Conservation (phyloP, 2,113 vertebrate genomes). For the Scortum barcoo region DNA sequence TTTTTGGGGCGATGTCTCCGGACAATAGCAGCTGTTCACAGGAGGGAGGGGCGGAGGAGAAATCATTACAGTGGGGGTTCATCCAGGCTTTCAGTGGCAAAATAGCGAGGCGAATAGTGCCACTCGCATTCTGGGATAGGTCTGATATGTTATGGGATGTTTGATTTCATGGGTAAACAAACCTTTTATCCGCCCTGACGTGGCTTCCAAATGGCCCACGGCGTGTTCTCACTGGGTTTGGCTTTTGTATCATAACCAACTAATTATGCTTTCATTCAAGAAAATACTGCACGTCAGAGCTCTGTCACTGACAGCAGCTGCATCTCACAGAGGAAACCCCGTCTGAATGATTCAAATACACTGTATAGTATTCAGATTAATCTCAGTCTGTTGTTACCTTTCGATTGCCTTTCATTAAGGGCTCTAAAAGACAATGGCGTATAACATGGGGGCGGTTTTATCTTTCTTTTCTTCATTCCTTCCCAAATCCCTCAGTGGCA, state of each 20-base stretch:
- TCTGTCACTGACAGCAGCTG: slow-evolving; percentile 58
- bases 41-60: slow-evolving; percentile 65
- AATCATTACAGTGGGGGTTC: slow-evolving; percentile 77
- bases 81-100: slow-evolving; percentile 68
- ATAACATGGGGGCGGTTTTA: slow-evolving; percentile 27
- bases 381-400: slow-evolving; percentile 50
- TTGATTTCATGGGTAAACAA: slow-evolving; percentile 48
- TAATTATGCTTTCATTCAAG: slow-evolving; percentile 57
- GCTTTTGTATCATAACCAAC: slow-evolving; percentile 36
- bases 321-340: slow-evolving; percentile 44
- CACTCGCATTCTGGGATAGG: slow-evolving; percentile 39
- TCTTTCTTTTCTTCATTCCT: slow-evolving; percentile 71
- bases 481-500: slow-evolving; percentile 65
- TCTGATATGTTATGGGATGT: slow-evolving; percentile 21
- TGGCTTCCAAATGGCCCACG: slow-evolving; percentile 20
- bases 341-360: not conserved
- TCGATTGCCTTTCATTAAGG: slow-evolving; percentile 55
- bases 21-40: slow-evolving; percentile 84
- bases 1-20: slow-evolving; percentile 74
- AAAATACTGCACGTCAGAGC: slow-evolving; percentile 33
- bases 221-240: slow-evolving; percentile 49
- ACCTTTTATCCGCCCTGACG: slow-evolving; percentile 24
- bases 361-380: slow-evolving; percentile 37
- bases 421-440: slow-evolving; percentile 58
- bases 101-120: slow-evolving; percentile 54